Evolutionary conservation across 1,140 invertebrate species (phyloP), one percentile per base, ranked within the genome.

Genomic region (Heliconius melpomene): DNA sequence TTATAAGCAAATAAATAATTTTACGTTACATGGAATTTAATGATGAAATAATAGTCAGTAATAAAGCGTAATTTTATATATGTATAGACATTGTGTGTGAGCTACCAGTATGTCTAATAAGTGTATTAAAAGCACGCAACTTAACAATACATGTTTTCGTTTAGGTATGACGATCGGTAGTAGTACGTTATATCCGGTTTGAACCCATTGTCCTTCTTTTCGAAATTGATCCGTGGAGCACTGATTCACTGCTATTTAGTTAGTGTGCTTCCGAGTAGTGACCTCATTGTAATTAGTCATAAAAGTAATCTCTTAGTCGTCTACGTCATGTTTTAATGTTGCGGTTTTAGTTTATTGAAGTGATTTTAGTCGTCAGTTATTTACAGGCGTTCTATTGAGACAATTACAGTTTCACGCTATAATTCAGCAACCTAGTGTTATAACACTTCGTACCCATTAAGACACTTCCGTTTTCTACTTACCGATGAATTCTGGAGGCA

Each of bases 81-180:
- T 20, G 50, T 50, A 52, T 18, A 52, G 50, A 7, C 11, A n/a
- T 60, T 23, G 8, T 60, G 3, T 60, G 54, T 57, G 23, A n/a
- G 18, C 20, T 57, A 23, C 7, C n/a, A 57, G n/a, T 57, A 57
- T 57, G 54, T 60, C 54, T 60, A 60, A 60, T 60, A 60, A 60
- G 54, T 60, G 54, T 60, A 66, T 66, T 66, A 66, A 66, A 66
- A 29, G n/a, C 23, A 60, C n/a, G 57, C 57, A 60, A 60, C 1
- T 7, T 26, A 9, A 60, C n/a, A 23, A 26, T 23, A 26, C 57
- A 1, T 54, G 20, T 54, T 54, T 13, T 66, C 60, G 26, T 29
- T 26, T 60, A 5, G 16, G 13, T 46, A 46, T 46, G 40, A 46
- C 40, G 40, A n/a, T 60, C 57, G n/a, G 52, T 54, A 18, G 20